Evolutionary conservation across 2,113 vertebrate genomes (phyloP), one percentile per base, ranked within the genome.

Genomic region (Carassius auratus): DNA sequence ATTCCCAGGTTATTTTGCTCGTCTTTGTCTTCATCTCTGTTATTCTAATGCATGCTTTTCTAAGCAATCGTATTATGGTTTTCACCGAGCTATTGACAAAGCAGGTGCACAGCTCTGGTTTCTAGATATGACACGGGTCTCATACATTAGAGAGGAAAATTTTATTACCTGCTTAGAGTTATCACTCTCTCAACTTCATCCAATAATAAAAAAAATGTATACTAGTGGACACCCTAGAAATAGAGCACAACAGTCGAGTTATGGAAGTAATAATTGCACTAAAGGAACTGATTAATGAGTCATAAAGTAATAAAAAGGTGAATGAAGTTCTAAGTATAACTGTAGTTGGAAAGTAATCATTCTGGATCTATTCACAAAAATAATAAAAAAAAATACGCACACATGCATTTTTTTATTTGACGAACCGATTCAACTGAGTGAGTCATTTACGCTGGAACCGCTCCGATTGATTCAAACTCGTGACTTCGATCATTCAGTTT

Each of bases 101-200:
- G 17, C 64, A 68, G 30, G 66, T 21, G 33, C 66, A 36, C 15
- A 38, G 1, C 66, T 69, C 33, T 68, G 64, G 26, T 68, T 17
- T 68, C 26, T 21, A 59, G 57, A 59, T 59, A 59, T 59, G 57
- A 59, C 57, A 21, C 55, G 7, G 66, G 14, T 36, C 66, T 36
- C 66, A 8, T 26, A 66, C 7, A 26, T 15, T 30, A 14, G 23
- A 61, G 3, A 62, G 0, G 0, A 59, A 8, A n/a, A 1, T 3
- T n/a, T 9, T 61, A 30, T 30, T 21, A 61, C n/a, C 61, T 64
- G 61, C 12, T 64, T 64, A 69, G 66, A 38, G 21, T 9, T 10
- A 71, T 71, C 66, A 71, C 8, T 71, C 68, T 71, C 36, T 71
- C 33, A 38, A 42, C 36, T 71, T 71, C 8, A 69, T 69, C 66